Percentiles rank a stretch among this genome's conserved stretches.
Conservation (phyloP, 2,797 vertebrate species). For the Oreortyx pictus region DNA sequence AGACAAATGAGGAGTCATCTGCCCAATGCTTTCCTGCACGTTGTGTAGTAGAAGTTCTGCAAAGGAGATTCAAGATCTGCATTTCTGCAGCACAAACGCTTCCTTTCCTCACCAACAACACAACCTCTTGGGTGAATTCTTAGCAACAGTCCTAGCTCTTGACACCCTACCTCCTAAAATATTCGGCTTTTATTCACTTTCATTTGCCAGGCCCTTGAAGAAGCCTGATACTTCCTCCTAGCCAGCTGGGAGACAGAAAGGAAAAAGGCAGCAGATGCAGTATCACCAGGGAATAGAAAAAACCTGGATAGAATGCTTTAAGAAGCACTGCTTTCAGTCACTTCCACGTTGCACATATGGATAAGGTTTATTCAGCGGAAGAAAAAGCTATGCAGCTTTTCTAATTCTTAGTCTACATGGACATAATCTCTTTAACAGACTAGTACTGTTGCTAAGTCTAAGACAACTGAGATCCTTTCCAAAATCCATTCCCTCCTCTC, state of each 20-base stretch:
- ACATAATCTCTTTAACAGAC: background rate
- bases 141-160: background rate
- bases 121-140: background rate
- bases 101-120: background rate
- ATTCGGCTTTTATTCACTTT: background rate
- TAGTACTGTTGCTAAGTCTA: background rate
- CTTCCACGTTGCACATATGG: background rate
- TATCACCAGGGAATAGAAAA: background rate
- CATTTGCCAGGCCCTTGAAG: background rate
- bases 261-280: background rate
- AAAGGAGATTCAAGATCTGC: background rate
- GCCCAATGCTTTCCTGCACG: rapidly evolving
- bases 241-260: background rate
- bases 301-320: background rate
- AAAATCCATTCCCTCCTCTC: background rate
- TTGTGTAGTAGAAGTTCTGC: background rate
- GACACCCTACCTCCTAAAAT: background rate
- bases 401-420: background rate
- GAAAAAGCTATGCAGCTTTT: background rate
- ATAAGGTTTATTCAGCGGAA: background rate
- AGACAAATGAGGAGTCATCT: background rate
- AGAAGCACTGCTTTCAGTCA: background rate
- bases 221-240: background rate
- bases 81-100: rapidly evolving
- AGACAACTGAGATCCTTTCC: background rate